phyloP scores from a whole-genome alignment of 1,140 invertebrate species.

The Tetramorium simillimum region DNA sequence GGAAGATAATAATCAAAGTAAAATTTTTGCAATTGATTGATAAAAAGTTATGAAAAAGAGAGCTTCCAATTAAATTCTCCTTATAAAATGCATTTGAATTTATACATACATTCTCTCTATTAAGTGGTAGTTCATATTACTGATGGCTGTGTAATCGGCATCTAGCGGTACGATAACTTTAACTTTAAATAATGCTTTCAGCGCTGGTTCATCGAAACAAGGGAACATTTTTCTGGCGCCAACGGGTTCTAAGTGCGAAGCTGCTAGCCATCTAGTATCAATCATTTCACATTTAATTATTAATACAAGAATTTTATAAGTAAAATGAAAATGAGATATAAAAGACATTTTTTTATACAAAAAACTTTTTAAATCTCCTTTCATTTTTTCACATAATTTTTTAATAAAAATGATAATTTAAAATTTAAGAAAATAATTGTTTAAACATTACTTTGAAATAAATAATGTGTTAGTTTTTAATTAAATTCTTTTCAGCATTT shows the following conservation, averaged over 20 bases:
- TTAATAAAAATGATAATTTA: neutral
- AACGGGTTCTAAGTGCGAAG: slow-evolving; percentile 88
- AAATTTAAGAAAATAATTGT: neutral
- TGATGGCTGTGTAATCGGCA: slow-evolving; percentile 81
- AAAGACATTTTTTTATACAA: neutral
- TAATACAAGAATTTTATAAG: neutral
- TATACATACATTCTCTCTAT: slow-evolving; percentile 17
- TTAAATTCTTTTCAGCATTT: neutral
- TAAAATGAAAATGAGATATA: no score
- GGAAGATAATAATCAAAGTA: neutral
- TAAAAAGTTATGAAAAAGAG: neutral
- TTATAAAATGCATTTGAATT: neutral
- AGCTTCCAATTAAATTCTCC: neutral
- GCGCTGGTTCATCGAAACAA: slow-evolving; percentile 89
- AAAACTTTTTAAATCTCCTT: neutral
- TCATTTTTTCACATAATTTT: neutral
- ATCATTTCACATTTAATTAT: neutral
- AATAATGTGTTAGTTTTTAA: neutral
- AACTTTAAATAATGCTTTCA: slow-evolving; percentile 88
- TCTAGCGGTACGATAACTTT: slow-evolving; percentile 79
- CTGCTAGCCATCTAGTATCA: slow-evolving; percentile 79
- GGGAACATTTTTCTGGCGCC: slow-evolving; percentile 88
- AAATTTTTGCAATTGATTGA: neutral
- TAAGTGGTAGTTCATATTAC: slow-evolving; percentile 79
- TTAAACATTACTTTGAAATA: neutral